Percentiles rank a stretch among this genome's conserved stretches.
phyloP scores from a whole-genome alignment of 2,113 vertebrate genomes.

The Synchiropus splendidus region DNA sequence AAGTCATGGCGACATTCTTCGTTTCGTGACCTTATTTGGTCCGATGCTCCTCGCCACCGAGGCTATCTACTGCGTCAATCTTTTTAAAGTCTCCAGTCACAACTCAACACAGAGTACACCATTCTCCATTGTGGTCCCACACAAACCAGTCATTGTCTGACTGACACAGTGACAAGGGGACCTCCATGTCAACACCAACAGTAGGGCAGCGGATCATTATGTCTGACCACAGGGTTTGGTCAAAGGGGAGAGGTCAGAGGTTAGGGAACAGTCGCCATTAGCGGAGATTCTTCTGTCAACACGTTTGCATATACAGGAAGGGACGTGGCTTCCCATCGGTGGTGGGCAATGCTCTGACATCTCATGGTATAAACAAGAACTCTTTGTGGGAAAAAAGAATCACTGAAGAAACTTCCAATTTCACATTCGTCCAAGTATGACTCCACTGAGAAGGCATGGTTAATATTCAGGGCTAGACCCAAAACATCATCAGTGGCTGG shows the following conservation, averaged over 20 bases:
- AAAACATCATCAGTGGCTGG: too few species aligned
- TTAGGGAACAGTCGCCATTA: conserved; percentile 42
- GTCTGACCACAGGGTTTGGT: conserved; percentile 38
- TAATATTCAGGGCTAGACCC: too few species aligned
- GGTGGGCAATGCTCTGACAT: conserved; percentile 14
- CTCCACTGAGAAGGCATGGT: too few species aligned
- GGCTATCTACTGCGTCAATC: conserved; percentile 23
- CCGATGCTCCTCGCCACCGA: not conserved
- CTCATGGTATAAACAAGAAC: conserved; percentile 21
- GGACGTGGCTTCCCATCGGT: conserved; percentile 24
- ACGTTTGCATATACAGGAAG: conserved; percentile 49
- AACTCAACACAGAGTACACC: conserved; percentile 9
- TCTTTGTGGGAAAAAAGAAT: conserved; percentile 7
- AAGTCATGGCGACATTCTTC: too few species aligned
- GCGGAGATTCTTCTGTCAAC: conserved; percentile 54
- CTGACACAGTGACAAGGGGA: conserved; percentile 40
- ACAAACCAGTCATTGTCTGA: conserved; percentile 44
- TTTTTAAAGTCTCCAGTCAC: conserved; percentile 31
- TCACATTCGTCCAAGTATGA: too few species aligned
- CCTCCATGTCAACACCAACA: conserved; percentile 41
- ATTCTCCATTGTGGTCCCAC: conserved; percentile 29
- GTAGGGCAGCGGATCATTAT: conserved; percentile 34
- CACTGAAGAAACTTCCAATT: too few species aligned
- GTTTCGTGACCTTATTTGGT: conserved; percentile 1
- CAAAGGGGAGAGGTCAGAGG: conserved; percentile 44